phyloP scores from a whole-genome alignment of 2,888 invertebrate genomes.

The Agapetus fuscipes region DNA sequence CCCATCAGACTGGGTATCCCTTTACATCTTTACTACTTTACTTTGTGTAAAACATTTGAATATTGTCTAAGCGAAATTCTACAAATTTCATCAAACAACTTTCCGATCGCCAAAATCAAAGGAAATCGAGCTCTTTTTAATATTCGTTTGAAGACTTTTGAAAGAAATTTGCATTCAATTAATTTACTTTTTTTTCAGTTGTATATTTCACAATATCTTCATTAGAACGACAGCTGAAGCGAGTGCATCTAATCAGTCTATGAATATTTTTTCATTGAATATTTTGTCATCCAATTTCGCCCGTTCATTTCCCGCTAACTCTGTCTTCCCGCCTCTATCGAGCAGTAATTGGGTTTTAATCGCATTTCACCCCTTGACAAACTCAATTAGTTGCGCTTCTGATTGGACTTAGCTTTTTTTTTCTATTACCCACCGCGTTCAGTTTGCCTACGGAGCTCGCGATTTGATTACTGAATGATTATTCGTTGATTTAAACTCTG shows the following conservation, averaged over 20 bases:
- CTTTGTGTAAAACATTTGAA: no score
- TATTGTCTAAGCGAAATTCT: no score
- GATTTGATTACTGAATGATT: constrained; percentile 16
- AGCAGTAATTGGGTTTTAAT: constrained; percentile 21
- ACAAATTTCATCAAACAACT: no score
- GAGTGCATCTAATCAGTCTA: constrained; percentile 15
- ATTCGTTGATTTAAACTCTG: constrained; percentile 19
- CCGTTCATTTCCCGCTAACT: constrained; percentile 9
- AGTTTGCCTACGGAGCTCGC: not conserved
- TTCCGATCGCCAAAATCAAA: no score
- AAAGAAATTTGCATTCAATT: no score
- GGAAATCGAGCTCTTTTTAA: no score
- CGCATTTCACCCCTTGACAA: constrained; percentile 21
- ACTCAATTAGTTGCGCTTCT: constrained; percentile 22
- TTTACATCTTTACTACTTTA: no score
- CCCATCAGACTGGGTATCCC: no score
- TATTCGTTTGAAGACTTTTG: no score
- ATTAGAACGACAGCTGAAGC: no score
- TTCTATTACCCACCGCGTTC: constrained; percentile 6
- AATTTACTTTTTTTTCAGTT: no score
- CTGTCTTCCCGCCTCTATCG: constrained; percentile 10
- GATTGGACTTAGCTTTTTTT: constrained; percentile 17
- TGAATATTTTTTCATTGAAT: constrained; percentile 9
- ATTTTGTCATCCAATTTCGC: constrained; percentile 11
- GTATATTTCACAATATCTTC: no score